Evolutionary conservation across 2,797 vertebrate genomes (phyloP).

Genomic region (Pangasius mekongensis): DNA sequence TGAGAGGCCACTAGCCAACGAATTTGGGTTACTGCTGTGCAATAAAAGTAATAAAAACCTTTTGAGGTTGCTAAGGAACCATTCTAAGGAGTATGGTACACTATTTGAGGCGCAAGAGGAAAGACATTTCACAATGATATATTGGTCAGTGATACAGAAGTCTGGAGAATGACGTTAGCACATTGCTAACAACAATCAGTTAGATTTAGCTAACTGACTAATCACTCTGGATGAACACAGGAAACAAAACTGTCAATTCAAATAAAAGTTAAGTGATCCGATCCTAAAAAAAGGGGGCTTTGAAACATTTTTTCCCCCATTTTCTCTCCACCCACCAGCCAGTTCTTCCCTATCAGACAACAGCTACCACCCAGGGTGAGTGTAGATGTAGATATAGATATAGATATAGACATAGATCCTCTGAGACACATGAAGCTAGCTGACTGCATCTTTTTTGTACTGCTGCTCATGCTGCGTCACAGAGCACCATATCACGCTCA

Average conservation of each 20-base stretch:
- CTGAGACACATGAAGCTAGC: background rate
- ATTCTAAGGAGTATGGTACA: background rate
- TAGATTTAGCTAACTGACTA: background rate
- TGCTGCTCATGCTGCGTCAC: background rate
- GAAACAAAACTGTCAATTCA: background rate
- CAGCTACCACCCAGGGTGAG: background rate
- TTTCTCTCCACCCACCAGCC: background rate
- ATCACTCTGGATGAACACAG: background rate
- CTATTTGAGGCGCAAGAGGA: background rate
- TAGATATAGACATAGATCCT: background rate
- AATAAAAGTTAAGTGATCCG: background rate
- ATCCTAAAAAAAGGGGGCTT: background rate
- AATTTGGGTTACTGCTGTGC: conserved; percentile 6
- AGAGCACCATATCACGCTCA: background rate
- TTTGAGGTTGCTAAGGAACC: background rate
- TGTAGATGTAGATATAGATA: background rate
- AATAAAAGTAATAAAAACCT: background rate
- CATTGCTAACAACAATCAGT: background rate
- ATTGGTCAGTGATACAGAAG: background rate
- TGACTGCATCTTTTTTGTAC: background rate
- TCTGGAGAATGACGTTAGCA: background rate
- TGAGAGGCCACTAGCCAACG: background rate
- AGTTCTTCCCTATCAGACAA: background rate
- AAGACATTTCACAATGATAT: background rate
- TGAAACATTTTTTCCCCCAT: background rate